These are phyloP conservation scores for Dipodomys ordii DNA, from an alignment of 2,113 vertebrate species.

Conservation along the genomic window DNA sequence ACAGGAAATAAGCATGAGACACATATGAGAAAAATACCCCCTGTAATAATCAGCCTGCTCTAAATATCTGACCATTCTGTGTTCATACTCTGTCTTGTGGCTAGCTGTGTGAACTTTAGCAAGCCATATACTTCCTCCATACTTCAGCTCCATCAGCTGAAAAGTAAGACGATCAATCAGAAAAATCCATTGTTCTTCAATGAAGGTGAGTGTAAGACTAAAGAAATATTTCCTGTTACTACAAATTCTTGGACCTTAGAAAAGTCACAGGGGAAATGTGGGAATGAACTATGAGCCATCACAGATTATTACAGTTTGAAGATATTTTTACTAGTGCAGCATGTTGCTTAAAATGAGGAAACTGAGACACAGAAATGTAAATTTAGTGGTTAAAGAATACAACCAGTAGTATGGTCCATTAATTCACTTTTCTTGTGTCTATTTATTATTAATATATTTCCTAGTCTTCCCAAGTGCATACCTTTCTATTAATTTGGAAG, in stretches of 20 bases:
- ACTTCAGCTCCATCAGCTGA: neutral
- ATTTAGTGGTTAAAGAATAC: neutral
- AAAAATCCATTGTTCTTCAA: neutral
- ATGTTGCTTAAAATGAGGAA: neutral
- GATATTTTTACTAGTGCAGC: neutral
- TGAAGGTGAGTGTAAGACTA: neutral
- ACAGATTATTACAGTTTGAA: neutral
- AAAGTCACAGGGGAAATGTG: neutral
- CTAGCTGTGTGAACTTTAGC: neutral
- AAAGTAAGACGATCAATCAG: neutral
- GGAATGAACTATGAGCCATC: neutral
- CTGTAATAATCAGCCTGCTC: neutral
- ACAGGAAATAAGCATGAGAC: conserved; percentile 4
- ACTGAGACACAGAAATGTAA: neutral
- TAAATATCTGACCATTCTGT: neutral
- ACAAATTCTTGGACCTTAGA: neutral
- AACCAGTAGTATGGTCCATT: neutral
- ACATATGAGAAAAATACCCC: neutral
- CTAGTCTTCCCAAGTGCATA: neutral
- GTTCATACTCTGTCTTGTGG: neutral
- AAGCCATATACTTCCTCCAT: neutral
- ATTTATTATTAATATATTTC: neutral
- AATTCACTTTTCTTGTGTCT: neutral
- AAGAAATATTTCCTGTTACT: neutral
- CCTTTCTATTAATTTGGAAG: neutral